A percentile compares a stretch with the other conserved stretches of the same genome.
Conservation (phyloP, 2,797 vertebrate species). For the Ceryle rudis region DNA sequence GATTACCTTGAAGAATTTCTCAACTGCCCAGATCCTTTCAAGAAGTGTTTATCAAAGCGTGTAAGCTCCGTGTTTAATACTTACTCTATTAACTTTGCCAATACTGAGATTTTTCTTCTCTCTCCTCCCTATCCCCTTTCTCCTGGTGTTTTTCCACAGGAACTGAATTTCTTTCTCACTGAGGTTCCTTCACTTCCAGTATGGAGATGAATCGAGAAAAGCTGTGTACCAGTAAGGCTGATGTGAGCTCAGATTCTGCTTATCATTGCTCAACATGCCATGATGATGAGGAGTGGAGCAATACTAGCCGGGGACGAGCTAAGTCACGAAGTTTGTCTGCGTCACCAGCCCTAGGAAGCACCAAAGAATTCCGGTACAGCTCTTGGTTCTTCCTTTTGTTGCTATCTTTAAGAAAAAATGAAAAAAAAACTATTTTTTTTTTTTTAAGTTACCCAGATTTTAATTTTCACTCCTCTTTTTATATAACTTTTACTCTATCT, state of each 20-base stretch:
- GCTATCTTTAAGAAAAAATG: neutral
- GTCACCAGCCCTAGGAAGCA: constrained; percentile 83
- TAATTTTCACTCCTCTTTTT: neutral
- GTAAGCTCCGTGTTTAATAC: neutral
- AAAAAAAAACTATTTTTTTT: neutral
- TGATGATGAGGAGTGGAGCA: constrained; percentile 77
- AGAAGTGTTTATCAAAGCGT: neutral
- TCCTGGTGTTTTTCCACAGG: neutral
- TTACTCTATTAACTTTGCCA: neutral
- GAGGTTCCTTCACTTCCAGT: neutral
- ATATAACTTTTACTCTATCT: neutral
- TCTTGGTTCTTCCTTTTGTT: neutral
- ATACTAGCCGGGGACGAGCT: constrained; percentile 77
- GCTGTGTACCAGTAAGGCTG: constrained; percentile 61
- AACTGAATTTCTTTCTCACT: neutral
- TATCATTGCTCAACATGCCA: constrained; percentile 85
- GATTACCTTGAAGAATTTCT: neutral
- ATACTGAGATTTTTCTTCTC: neutral
- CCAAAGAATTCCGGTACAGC: constrained; percentile 89
- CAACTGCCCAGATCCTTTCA: neutral
- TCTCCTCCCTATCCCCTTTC: neutral
- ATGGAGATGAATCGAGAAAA: constrained; percentile 84
- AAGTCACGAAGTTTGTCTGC: constrained; percentile 91
- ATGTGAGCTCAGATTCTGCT: constrained; percentile 73
- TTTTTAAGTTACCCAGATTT: neutral